Evolutionary conservation across 2,113 vertebrate species (phyloP).

Genomic region (Peromyscus maniculatus): DNA sequence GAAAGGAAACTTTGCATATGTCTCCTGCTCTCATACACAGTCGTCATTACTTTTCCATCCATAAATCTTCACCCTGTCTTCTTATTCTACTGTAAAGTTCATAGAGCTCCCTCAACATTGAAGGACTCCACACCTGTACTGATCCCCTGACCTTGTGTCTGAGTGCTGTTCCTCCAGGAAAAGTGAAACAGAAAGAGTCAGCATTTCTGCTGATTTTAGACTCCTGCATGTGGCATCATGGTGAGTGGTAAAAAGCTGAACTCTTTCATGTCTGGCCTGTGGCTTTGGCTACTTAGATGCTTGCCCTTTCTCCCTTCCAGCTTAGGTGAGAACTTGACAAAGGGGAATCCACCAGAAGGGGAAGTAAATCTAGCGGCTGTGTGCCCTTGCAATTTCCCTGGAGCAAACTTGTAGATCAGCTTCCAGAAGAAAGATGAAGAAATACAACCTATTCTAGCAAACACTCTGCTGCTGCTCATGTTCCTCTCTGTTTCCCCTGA

Average conservation of each 20-base stretch:
- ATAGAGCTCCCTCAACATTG: neutral
- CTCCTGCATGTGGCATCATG: neutral
- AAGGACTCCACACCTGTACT: neutral
- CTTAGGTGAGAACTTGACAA: neutral
- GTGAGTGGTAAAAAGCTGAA: neutral
- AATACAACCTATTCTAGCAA: neutral
- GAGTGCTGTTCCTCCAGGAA: neutral
- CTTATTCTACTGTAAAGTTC: neutral
- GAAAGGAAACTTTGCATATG: neutral
- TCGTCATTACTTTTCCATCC: neutral
- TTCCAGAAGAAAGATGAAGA: neutral
- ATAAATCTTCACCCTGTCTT: neutral
- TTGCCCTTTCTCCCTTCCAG: neutral
- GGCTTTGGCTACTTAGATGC: neutral
- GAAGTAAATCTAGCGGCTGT: neutral
- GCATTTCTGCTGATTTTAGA: neutral
- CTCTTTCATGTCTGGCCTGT: neutral
- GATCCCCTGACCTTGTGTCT: neutral
- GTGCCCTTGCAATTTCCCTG: neutral
- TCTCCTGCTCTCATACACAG: neutral
- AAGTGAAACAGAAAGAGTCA: neutral
- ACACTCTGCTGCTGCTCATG: neutral
- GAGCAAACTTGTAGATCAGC: neutral
- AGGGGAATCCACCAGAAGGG: neutral
- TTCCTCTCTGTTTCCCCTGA: neutral